These are phyloP conservation scores for Xiphophorus birchmanni DNA, from an alignment of 2,797 vertebrate species.

Conservation along the genomic window DNA sequence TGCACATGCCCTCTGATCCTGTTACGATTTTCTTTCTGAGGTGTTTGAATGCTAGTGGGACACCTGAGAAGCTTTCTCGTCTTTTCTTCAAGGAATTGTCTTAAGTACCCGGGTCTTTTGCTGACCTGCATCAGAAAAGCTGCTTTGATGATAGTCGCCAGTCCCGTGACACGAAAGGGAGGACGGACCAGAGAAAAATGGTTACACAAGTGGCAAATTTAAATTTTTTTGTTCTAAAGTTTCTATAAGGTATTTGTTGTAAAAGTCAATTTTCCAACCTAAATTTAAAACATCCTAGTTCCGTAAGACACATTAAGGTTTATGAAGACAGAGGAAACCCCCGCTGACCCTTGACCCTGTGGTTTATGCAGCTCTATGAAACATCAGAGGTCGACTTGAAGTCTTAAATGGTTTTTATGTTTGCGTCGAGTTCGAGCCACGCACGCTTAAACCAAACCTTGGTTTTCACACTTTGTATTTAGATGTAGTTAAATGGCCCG, in stretches of 20 bases:
- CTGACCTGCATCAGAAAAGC: neutral
- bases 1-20: neutral
- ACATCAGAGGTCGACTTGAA: neutral
- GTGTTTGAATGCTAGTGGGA: neutral
- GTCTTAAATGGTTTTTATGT: conserved; percentile 21
- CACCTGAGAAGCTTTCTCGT: neutral
- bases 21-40: neutral
- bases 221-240: too few species aligned
- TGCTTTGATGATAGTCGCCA: neutral
- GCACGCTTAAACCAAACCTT: neutral
- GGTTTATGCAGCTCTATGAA: neutral
- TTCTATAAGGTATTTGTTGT: neutral
- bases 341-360: neutral
- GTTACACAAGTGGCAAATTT: neutral
- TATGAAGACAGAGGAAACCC: neutral
- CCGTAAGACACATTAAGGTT: neutral
- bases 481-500: conserved; percentile 3
- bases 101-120: neutral
- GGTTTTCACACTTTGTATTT: neutral
- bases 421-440: conserved; percentile 6
- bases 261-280: neutral
- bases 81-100: neutral
- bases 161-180: neutral
- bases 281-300: neutral
- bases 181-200: neutral